phyloP scores from a whole-genome alignment of 1,140 invertebrate species.

The Plodia interpunctella region DNA sequence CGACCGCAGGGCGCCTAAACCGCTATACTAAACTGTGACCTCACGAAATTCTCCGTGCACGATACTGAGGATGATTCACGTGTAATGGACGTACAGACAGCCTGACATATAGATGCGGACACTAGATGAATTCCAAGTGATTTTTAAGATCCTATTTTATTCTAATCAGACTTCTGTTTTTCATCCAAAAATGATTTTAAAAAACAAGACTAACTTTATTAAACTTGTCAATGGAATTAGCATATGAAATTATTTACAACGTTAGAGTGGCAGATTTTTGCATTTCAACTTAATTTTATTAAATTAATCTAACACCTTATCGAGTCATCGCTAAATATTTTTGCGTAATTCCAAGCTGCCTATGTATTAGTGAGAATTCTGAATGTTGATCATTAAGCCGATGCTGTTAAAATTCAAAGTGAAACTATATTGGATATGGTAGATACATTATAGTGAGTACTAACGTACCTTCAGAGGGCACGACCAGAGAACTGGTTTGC shows the following conservation, averaged over 20 bases:
- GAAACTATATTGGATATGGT: constrained; percentile 31
- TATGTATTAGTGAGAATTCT: background rate
- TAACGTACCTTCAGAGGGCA: constrained; percentile 56
- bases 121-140: constrained; percentile 50
- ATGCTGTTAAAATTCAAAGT: constrained; percentile 34
- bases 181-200: constrained; percentile 23
- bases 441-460: constrained; percentile 29
- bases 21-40: constrained; percentile 75
- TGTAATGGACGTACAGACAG: constrained; percentile 53
- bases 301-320: constrained; percentile 12
- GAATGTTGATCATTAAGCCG: constrained; percentile 24
- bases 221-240: constrained; percentile 37
- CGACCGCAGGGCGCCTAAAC: constrained; percentile 68
- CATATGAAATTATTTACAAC: constrained; percentile 36
- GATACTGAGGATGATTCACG: constrained; percentile 64
- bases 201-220: constrained; percentile 42
- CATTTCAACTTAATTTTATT: constrained; percentile 16
- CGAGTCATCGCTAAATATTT: constrained; percentile 14
- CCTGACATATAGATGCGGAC: constrained; percentile 52
- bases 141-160: constrained; percentile 28
- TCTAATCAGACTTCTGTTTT: background rate
- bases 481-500: constrained; percentile 61
- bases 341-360: too few relatives aligned
- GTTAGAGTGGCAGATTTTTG: constrained; percentile 17
- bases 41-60: constrained; percentile 69